phyloP scores from a whole-genome alignment of 37 sponge, comb jelly and placozoan genomes.

The Axinella damicornis region DNA sequence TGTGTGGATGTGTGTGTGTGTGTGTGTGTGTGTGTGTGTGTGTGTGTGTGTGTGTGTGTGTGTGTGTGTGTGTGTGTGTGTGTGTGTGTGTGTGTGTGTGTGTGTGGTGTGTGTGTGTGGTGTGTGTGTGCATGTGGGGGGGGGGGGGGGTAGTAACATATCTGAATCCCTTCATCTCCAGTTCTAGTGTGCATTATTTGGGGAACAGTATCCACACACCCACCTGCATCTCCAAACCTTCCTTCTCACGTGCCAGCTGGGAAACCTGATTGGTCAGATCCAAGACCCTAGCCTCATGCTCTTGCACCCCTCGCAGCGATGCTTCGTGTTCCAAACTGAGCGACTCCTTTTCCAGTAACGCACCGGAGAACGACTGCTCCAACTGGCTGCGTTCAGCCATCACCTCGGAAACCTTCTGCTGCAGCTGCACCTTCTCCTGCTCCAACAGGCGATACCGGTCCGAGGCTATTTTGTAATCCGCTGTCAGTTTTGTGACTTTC shows the following conservation, averaged over 20 bases:
- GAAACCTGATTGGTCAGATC: slow-evolving; percentile 54
- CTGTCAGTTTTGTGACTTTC: slow-evolving; percentile 18
- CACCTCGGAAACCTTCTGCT: slow-evolving; percentile 12
- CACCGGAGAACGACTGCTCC: slow-evolving; percentile 7
- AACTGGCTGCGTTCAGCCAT: neutral
- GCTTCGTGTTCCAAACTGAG: slow-evolving; percentile 25
- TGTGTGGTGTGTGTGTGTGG: slow-evolving; percentile 9
- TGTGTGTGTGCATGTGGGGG: neutral
- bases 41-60: too few species aligned
- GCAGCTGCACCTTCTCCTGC: slow-evolving; percentile 24
- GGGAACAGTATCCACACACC: neutral
- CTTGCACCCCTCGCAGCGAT: slow-evolving; percentile 21
- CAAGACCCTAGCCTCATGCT: slow-evolving; percentile 35
- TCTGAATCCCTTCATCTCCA: too few species aligned
- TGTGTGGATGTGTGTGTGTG: slow-evolving; percentile 5
- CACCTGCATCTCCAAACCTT: slow-evolving; percentile 4
- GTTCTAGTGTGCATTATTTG: too few species aligned
- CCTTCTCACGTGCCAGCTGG: slow-evolving; percentile 45
- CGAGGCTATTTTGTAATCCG: slow-evolving; percentile 40
- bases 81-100: neutral
- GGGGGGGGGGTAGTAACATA: neutral
- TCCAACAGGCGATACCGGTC: slow-evolving; percentile 40
- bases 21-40: neutral
- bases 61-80: slow-evolving; percentile 10
- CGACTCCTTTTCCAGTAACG: slow-evolving; percentile 25